phyloP scores from a whole-genome alignment of 2,113 vertebrate genomes.

The Trematocara variabile region DNA sequence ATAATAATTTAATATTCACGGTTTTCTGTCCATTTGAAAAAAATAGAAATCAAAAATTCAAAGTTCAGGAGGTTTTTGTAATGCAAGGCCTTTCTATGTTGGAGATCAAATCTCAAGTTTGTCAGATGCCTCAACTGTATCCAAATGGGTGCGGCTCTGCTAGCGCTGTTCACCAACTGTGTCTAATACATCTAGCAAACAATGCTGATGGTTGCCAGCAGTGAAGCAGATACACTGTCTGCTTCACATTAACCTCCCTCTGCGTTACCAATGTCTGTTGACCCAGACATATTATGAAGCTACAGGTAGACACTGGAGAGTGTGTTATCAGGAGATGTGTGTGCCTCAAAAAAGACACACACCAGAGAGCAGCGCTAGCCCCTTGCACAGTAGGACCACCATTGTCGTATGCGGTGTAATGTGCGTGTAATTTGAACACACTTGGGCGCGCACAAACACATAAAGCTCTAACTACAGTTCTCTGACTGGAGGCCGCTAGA shows the following conservation, averaged over 20 bases:
- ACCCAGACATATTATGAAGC: constrained; percentile 19
- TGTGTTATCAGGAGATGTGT: not conserved
- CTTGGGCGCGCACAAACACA: not conserved
- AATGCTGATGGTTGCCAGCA: not conserved
- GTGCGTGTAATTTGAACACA: constrained; percentile 7
- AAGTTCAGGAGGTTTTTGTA: not conserved
- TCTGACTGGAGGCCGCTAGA: constrained; percentile 15
- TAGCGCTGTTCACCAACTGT: not conserved
- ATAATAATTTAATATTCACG: not conserved
- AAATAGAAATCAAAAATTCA: not conserved
- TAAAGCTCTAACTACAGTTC: not conserved
- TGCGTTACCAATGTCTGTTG: constrained; percentile 32
- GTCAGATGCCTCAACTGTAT: not conserved
- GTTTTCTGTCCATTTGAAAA: not conserved
- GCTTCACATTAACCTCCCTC: constrained; percentile 46
- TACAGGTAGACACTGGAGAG: not conserved
- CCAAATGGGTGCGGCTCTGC: not conserved
- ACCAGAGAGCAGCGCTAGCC: not conserved
- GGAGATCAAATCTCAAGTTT: not conserved
- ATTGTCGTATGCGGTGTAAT: not conserved
- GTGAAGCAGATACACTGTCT: constrained; percentile 3
- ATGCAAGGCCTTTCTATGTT: not conserved
- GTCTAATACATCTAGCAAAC: constrained; percentile 25
- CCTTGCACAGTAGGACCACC: not conserved
- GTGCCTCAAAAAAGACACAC: not conserved